Evolutionary conservation across 1,140 invertebrate genomes (phyloP).

Genomic region (Cydia splendana): DNA sequence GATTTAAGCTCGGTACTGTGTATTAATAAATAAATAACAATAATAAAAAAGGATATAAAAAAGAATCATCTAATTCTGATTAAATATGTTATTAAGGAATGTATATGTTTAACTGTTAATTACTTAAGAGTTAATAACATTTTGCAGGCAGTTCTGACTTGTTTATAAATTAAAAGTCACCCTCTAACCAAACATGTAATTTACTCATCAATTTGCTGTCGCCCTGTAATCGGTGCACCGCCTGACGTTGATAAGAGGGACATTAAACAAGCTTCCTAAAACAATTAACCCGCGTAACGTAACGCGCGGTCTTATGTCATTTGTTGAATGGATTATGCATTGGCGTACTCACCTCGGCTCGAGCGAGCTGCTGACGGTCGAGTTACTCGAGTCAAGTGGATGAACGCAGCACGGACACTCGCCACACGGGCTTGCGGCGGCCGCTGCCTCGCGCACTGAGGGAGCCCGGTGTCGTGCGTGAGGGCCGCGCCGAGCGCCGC

Average conservation of each 20-base stretch:
- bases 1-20: no score
- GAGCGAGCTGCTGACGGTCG: constrained; percentile 6
- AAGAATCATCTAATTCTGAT: no score
- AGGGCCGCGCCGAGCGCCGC: constrained; percentile 33
- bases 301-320: constrained; percentile 3
- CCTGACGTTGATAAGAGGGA: constrained; percentile 15
- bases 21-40: no score
- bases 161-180: neutral
- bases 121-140: no score
- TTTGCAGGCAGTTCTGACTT: neutral
- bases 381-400: neutral
- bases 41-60: no score
- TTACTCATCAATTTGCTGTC: constrained; percentile 20
- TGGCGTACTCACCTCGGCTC: neutral
- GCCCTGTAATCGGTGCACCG: neutral
- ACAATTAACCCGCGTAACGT: neutral
- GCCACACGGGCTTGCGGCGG: constrained; percentile 40
- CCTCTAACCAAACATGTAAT: constrained; percentile 18
- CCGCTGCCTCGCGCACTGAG: constrained; percentile 44
- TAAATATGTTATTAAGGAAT: no score
- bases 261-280: neutral
- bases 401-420: neutral
- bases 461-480: constrained; percentile 3
- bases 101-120: no score
- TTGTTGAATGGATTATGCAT: constrained; percentile 4